Evolutionary conservation across 92 coral and sea anemone species (phyloP), one percentile per base, ranked within the genome.

Genomic region (Actinostola sp.): DNA sequence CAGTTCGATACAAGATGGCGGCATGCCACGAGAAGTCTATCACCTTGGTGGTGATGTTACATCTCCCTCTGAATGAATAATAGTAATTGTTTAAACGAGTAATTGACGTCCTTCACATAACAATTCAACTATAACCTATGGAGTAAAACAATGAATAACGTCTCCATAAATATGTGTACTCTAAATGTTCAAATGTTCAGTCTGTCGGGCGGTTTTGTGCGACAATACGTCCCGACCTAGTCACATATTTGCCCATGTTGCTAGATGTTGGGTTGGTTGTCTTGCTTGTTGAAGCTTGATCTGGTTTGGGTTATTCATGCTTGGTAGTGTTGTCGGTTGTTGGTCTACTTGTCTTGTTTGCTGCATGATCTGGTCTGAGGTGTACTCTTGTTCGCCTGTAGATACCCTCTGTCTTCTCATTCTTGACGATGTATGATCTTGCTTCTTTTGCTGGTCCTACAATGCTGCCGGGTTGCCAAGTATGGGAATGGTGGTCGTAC

Each of bases 321-420:
- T n/a, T n/a, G n/a, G n/a, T n/a, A n/a, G n/a, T n/a, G n/a, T n/a
- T n/a, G n/a, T n/a, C n/a, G n/a, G n/a, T n/a, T n/a, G n/a, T n/a
- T n/a, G n/a, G n/a, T n/a, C n/a, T n/a, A n/a, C n/a, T n/a, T 49
- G 63, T 31, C 53, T 72, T 58, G 67, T 39, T 41, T 56, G 70
- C 46, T 30, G 61, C 51, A 29, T 38, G 62, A n/a, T 61, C 50
- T 26, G 76, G 81, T 50, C 42, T 71, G 24, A 74, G 76, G 33
- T 82, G 88, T 50, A 70, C 56, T 49, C 86, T 66, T 11, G 86
- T 88, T 53, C 88, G 78, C 30, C 85, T 64, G 72, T 72, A 69
- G 42, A 73, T 77, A 30, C 73, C 81, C 42, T 57, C 79, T 76
- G 88, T 68, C 24, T 20, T 67, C 64, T 60, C 46, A 69, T 79